These are phyloP conservation scores for Eupithecia subfuscata DNA, from an alignment of 2,888 invertebrate genomes.

Conservation along the genomic window DNA sequence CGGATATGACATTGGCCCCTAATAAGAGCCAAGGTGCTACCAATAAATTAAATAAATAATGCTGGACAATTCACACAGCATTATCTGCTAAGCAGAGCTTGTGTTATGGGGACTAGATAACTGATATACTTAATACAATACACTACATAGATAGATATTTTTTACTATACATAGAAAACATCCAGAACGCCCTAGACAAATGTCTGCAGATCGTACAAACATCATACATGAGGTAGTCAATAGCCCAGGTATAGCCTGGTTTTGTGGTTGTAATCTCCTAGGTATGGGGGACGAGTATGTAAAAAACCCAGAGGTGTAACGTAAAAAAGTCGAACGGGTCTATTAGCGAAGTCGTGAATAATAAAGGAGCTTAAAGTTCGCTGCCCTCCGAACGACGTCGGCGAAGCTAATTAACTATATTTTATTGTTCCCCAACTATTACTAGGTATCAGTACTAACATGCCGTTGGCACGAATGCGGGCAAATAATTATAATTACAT, in stretches of 20 bases:
- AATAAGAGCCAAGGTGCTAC: not conserved
- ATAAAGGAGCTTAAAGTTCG: conserved; percentile 50
- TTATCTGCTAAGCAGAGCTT: no score
- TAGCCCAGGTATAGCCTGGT: not conserved
- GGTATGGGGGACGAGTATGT: not conserved
- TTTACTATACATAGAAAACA: no score
- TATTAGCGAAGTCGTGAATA: conserved; percentile 40
- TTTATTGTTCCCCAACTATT: conserved; percentile 80
- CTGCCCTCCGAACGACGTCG: conserved; percentile 57
- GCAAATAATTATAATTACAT: conserved; percentile 81
- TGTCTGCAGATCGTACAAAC: no score
- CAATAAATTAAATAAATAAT: no score
- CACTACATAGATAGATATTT: no score
- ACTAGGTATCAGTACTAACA: conserved; percentile 67
- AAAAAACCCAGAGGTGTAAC: not conserved
- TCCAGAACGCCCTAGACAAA: no score
- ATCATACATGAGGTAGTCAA: no score
- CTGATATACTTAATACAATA: no score
- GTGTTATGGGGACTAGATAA: no score
- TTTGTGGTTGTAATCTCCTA: not conserved
- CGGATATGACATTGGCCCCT: not conserved
- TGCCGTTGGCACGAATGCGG: conserved; percentile 77
- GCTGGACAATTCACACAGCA: no score
- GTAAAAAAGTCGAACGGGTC: not conserved
- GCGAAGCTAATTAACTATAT: conserved; percentile 79